These are phyloP conservation scores for Teleogryllus occipitalis DNA, from an alignment of 1,140 invertebrate species.

Conservation along the genomic window DNA sequence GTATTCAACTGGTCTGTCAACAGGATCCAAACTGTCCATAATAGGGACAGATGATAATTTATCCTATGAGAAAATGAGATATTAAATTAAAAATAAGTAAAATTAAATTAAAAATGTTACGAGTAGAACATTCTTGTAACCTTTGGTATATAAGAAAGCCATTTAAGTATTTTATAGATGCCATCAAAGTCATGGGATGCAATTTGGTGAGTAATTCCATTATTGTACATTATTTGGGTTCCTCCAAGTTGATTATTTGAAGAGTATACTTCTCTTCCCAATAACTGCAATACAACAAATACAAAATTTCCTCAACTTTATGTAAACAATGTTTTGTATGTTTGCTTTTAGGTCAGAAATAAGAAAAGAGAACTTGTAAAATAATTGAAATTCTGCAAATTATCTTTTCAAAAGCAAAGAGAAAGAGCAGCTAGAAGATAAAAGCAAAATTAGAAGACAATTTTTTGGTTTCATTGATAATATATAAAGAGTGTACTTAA, in stretches of 20 bases:
- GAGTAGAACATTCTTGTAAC: slow-evolving; percentile 26
- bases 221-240: slow-evolving; percentile 95
- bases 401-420: background rate
- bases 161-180: slow-evolving; percentile 76
- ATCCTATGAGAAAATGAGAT: slow-evolving; percentile 35
- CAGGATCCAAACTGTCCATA: slow-evolving; percentile 60
- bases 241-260: slow-evolving; percentile 97
- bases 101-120: background rate
- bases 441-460: background rate
- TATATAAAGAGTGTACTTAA: too few species aligned
- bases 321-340: too few species aligned
- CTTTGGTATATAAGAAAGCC: slow-evolving; percentile 73
- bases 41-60: slow-evolving; percentile 70
- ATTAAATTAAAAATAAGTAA: background rate
- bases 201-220: slow-evolving; percentile 90
- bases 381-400: background rate
- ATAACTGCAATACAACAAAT: slow-evolving; percentile 38
- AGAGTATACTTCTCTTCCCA: slow-evolving; percentile 92
- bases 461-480: background rate
- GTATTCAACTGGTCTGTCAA: slow-evolving; percentile 82
- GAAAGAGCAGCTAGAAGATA: background rate
- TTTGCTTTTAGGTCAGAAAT: too few species aligned
- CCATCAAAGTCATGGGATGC: slow-evolving; percentile 88
- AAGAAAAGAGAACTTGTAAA: too few species aligned
- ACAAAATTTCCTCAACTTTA: background rate